Evolutionary conservation across 1,140 invertebrate genomes (phyloP).

Genomic region (Vanessa tameamea): DNA sequence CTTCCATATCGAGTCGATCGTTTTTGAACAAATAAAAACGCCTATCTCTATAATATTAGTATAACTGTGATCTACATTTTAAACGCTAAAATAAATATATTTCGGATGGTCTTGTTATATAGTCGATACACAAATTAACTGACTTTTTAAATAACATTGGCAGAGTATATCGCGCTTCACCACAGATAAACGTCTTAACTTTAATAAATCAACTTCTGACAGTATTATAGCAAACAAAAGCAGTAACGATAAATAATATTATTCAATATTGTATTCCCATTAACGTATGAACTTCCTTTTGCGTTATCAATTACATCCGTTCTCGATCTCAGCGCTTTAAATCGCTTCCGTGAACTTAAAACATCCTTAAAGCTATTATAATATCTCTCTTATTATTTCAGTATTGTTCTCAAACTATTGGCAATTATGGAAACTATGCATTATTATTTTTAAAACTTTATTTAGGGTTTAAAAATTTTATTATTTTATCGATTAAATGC

Average conservation of each 20-base stretch:
- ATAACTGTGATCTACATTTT: too few species aligned
- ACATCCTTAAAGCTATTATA: neutral
- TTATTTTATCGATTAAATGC: too few species aligned
- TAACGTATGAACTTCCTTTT: neutral
- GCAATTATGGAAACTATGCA: neutral
- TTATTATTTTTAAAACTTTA: too few species aligned
- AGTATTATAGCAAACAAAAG: neutral
- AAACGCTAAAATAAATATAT: too few species aligned
- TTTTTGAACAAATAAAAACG: too few species aligned
- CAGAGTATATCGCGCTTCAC: neutral
- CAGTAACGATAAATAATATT: neutral
- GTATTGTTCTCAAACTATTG: slow-evolving; percentile 1
- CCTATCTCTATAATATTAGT: too few species aligned
- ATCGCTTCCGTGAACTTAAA: neutral
- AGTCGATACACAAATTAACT: too few species aligned
- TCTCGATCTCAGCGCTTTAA: neutral
- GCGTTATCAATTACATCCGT: neutral
- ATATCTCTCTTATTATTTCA: neutral
- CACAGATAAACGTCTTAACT: neutral
- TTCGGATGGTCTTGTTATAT: too few species aligned
- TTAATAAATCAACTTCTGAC: neutral
- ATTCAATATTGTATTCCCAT: neutral
- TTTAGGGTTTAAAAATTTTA: too few species aligned
- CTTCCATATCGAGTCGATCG: too few species aligned
- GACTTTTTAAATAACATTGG: too few species aligned